phyloP scores from a whole-genome alignment of 2,888 invertebrate species.

The Amorpha juglandis region DNA sequence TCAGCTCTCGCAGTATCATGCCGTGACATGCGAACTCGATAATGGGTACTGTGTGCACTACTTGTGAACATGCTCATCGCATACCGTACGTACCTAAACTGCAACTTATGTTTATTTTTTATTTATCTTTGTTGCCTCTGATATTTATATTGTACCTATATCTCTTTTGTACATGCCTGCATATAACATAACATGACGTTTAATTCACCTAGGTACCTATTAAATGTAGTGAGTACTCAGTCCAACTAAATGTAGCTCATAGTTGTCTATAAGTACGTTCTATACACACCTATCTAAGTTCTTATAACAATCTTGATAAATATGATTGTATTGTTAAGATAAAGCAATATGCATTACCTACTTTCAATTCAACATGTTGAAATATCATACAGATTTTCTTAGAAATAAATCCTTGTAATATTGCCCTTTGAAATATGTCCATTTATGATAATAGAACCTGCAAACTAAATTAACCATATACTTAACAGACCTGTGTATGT shows the following conservation, averaged over 20 bases:
- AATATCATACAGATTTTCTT: too few species aligned
- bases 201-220: neutral
- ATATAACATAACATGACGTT: neutral
- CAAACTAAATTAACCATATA: too few species aligned
- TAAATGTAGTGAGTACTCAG: neutral
- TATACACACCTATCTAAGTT: neutral
- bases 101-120: conserved; percentile 12
- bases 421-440: too few species aligned
- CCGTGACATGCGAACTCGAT: conserved; percentile 74
- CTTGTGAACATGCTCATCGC: conserved; percentile 47
- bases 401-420: too few species aligned
- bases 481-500: too few species aligned
- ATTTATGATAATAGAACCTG: too few species aligned
- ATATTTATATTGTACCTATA: neutral
- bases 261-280: too few species aligned
- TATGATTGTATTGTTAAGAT: neutral
- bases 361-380: too few species aligned
- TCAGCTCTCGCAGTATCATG: conserved; percentile 76
- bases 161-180: neutral
- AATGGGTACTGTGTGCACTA: conserved; percentile 55
- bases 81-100: conserved; percentile 43
- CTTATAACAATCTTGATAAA: neutral
- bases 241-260: neutral
- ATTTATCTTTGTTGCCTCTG: neutral
- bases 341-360: neutral